Evolutionary conservation across 1,140 invertebrate species (phyloP), one percentile per base, ranked within the genome.

Genomic region (Cydia amplana): DNA sequence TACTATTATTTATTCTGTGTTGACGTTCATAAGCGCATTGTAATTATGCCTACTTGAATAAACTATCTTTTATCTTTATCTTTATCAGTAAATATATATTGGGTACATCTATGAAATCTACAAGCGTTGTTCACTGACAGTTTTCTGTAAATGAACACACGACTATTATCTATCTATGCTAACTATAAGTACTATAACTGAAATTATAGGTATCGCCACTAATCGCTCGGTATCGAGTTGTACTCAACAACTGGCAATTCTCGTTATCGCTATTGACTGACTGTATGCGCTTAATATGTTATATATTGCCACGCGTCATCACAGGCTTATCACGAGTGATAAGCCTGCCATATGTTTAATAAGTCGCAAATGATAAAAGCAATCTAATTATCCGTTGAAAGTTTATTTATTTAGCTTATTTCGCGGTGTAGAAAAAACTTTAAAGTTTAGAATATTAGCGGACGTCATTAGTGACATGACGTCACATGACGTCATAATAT

Each of bases 241-340:
- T 60, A 10, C 55, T 60, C 55, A 12, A 60, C 55, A 60, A 60
- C 55, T 60, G 20, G 55, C 55, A 23, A 23, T 23, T n/a, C 55
- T 23, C 20, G 55, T 60, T 60, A 60, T 60, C 55, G 55, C 55
- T 60, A 60, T 60, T 60, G 55, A 60, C 55, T 23, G 55, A 60
- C 55, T 60, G 55, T 23, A 60, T 60, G n/a, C 20, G 55, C 55
- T 60, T 60, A 60, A 23, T 60, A 60, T 23, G 55, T 60, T 23
- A 60, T 60, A 60, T 60, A 60, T 60, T 60, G 55, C 55, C 55
- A 60, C 55, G 55, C 55, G 55, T 60, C 55, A 60, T 60, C 18
- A 40, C 36, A 40, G 36, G 36, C 32, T 36, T 36, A 36, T 36
- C 32, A 36, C 9, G 36, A 7, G 20, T n/a, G 55, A 60, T 60